Evolutionary conservation across 2,888 invertebrate species (phyloP).

Genomic region (Zelleria hepariella): DNA sequence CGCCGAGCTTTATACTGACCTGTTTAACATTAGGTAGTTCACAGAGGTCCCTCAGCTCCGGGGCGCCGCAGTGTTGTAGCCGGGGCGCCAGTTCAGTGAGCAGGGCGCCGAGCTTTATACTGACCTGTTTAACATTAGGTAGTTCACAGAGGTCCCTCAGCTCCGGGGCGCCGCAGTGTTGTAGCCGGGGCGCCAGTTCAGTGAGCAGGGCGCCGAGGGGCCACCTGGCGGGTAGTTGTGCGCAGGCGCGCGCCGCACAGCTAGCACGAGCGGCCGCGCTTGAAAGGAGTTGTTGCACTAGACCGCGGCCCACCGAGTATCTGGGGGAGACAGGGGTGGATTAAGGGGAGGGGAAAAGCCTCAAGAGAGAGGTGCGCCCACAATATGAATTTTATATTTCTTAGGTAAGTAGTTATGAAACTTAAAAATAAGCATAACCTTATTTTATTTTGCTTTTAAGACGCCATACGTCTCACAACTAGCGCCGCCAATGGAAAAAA

Average conservation of each 20-base stretch:
- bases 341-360: too few relatives aligned
- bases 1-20: too few relatives aligned
- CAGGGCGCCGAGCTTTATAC: conserved; percentile 78
- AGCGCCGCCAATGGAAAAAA: too few relatives aligned
- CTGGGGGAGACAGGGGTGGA: conserved; percentile 23
- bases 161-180: conserved; percentile 86
- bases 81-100: conserved; percentile 80
- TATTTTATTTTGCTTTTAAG: too few relatives aligned
- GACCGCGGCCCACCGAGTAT: conserved; percentile 81
- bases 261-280: conserved; percentile 80
- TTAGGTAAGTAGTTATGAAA: background rate
- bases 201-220: conserved; percentile 82
- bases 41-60: conserved; percentile 86
- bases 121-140: conserved; percentile 83
- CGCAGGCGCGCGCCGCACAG: conserved; percentile 84
- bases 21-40: conserved; percentile 91
- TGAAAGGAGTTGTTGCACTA: conserved; percentile 82
- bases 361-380: too few relatives aligned
- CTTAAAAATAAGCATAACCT: too few relatives aligned
- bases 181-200: conserved; percentile 80
- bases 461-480: too few relatives aligned
- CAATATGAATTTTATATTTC: too few relatives aligned
- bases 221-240: conserved; percentile 86
- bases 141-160: conserved; percentile 88
- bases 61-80: conserved; percentile 85